Base-by-base conservation (phyloP, 1,140 invertebrate genomes). In the Scaptodrosophila lebanonensis region DNA sequence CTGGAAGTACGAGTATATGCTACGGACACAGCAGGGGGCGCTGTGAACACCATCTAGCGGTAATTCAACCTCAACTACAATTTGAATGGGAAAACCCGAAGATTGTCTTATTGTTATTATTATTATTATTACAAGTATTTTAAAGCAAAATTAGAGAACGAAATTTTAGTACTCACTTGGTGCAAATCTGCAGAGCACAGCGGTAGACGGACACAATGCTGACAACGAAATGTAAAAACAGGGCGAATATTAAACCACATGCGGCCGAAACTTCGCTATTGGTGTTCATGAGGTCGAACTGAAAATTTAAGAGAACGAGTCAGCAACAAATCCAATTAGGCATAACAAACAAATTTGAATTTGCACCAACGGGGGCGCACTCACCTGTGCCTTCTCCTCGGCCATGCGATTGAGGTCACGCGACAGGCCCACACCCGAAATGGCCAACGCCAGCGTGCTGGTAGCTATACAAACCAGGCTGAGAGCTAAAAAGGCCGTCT, bases 391-490 rank as follows among this genome's bases (percentile, higher is more conserved):
- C 36, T 82, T 79, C 57, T 86, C 77, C 39, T 86, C 83, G 27
- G 73, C 73, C 54, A 82, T 59, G 12, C 71, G 68, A 56, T 86
- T 85, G 20, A 85, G 68, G 45, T 87, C 85, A 12, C 85, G 45
- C 12, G 84, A 73, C 27, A 87, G 47, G 11, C 85, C 85, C 53
- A 85, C 70, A n/a, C 85, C 85, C 27, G 85, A 85, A 57, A 87
- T 68, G 32, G 85, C 85, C 58, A 87, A 25, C 1, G 85, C 85
- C 51, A 87, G 22, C 3, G 85, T 86, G 30, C 85, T 86, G 44
- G 82, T 77, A 5, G 85, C 85, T 16, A 87, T 84, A 54, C 83
- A 86, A n/a, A 87, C 73, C 45, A 87, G 60, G 58, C 83, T 86
- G 30, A 85, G 39, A 2, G 85, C 85, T 51, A 87, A 42, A 45